phyloP scores from a whole-genome alignment of 2,888 invertebrate species.

The Orthosia cruda region DNA sequence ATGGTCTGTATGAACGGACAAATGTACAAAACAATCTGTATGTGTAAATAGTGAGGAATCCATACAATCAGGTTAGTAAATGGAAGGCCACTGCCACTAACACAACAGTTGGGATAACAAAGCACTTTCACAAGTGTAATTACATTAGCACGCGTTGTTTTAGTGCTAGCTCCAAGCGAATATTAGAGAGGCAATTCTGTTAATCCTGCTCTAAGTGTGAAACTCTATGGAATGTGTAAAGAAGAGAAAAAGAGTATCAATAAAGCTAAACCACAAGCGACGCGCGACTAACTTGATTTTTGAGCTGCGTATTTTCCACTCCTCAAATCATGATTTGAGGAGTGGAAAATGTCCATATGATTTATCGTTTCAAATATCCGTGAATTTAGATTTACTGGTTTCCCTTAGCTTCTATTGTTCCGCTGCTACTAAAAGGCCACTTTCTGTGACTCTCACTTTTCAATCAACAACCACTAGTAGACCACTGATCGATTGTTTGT shows the following conservation, averaged over 20 bases:
- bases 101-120: conserved; percentile 19
- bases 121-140: conserved; percentile 34
- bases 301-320: conserved; percentile 2
- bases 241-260: conserved; percentile 10
- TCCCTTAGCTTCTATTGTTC: not conserved
- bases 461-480: not conserved
- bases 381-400: conserved; percentile 5
- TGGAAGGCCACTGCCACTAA: conserved; percentile 5
- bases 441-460: no score
- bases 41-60: conserved; percentile 19
- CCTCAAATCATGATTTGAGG: not conserved
- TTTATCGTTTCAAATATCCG: conserved; percentile 18
- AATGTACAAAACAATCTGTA: conserved; percentile 2
- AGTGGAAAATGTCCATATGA: conserved; percentile 11
- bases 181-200: conserved; percentile 33
- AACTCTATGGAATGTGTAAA: conserved; percentile 21
- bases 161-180: conserved; percentile 39
- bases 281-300: not conserved
- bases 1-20: not conserved
- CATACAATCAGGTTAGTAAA: conserved; percentile 39
- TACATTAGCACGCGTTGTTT: conserved; percentile 34
- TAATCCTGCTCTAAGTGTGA: conserved; percentile 10
- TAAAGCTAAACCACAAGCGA: not conserved
- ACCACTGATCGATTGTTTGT: not conserved
- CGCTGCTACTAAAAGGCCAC: no score